phyloP scores from a whole-genome alignment of 1,140 invertebrate genomes.

The Gryon sp. region DNA sequence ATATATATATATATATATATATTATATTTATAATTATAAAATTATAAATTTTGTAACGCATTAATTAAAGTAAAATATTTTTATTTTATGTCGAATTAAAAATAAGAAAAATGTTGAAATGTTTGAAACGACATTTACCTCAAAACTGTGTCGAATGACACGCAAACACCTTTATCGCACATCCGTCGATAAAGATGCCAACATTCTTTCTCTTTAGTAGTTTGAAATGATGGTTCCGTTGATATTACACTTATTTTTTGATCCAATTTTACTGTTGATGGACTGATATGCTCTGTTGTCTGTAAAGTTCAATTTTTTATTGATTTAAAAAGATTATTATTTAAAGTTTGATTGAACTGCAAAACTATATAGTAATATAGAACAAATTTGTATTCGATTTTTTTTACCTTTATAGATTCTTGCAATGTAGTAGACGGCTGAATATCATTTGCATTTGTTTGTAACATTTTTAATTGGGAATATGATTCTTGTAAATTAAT shows the following conservation, averaged over 20 bases:
- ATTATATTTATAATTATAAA: too few relatives aligned
- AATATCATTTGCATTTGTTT: constrained; percentile 22
- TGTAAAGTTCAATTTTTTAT: constrained; percentile 26
- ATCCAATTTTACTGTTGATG: constrained; percentile 21
- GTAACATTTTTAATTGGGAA: constrained; percentile 36
- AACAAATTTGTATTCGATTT: too few relatives aligned
- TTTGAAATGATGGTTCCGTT: constrained; percentile 73
- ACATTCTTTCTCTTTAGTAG: constrained; percentile 83
- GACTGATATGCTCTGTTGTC: constrained; percentile 30
- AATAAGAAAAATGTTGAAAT: too few relatives aligned
- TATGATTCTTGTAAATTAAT: constrained; percentile 39
- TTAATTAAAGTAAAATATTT: too few relatives aligned
- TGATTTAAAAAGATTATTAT: too few relatives aligned
- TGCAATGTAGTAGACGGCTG: constrained; percentile 32
- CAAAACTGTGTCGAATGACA: constrained; percentile 85
- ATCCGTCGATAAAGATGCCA: constrained; percentile 85
- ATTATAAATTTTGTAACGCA: too few relatives aligned
- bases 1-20: too few relatives aligned
- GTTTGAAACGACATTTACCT: too few relatives aligned
- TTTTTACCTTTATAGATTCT: constrained; percentile 42
- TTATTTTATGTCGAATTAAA: too few relatives aligned
- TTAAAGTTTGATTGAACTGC: too few relatives aligned
- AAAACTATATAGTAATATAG: too few relatives aligned
- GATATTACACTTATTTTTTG: constrained; percentile 23
- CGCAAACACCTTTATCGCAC: constrained; percentile 85